These are phyloP conservation scores for Aptenodytes forsteri DNA, from an alignment of 2,113 vertebrate genomes.

Conservation along the genomic window DNA sequence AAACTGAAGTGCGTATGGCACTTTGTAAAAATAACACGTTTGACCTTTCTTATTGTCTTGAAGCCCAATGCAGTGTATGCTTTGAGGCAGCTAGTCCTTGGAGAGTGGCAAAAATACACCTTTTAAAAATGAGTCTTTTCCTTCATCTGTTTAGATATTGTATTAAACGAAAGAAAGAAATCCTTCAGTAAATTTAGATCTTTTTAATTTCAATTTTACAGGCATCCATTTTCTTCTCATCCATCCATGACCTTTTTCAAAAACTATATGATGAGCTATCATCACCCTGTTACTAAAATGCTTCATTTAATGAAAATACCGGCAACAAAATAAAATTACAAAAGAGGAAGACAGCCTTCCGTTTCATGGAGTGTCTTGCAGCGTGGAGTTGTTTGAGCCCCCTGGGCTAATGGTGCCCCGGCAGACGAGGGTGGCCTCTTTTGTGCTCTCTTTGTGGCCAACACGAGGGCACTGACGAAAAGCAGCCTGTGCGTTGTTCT, in stretches of 20 bases:
- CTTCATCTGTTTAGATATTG: neutral
- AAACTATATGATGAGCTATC: neutral
- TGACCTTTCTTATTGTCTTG: neutral
- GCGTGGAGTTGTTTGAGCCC: neutral
- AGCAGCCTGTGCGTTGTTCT: neutral
- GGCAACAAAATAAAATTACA: neutral
- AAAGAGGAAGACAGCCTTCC: neutral
- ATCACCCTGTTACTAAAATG: neutral
- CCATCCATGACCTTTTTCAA: neutral
- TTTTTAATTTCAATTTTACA: neutral
- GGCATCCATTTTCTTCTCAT: neutral
- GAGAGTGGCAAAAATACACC: neutral
- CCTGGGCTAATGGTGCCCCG: neutral
- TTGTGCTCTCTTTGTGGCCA: neutral
- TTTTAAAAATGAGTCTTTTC: neutral
- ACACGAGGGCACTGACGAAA: fast-evolving
- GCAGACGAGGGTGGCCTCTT: neutral
- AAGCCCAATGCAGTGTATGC: neutral
- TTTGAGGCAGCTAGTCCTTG: neutral
- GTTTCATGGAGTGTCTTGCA: neutral
- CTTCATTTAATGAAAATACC: neutral
- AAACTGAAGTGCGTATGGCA: neutral
- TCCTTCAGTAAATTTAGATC: neutral
- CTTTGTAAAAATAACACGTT: neutral
- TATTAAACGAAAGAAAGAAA: neutral